These are phyloP conservation scores for Aleiodes leptofemur DNA, from an alignment of 2,888 invertebrate genomes.

Conservation along the genomic window DNA sequence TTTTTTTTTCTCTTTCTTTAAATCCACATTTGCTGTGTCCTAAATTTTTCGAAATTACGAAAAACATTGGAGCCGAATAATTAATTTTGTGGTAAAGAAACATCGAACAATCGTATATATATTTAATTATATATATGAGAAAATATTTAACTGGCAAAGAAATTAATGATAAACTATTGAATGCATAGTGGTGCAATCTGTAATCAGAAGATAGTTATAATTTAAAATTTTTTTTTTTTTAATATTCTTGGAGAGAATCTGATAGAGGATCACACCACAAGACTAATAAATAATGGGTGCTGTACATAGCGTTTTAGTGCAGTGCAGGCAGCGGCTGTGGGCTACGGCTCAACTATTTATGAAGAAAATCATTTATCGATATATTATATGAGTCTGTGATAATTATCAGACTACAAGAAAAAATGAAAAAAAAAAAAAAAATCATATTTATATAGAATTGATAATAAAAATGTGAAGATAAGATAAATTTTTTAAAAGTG, in stretches of 20 bases:
- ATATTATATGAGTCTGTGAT: constrained; percentile 11
- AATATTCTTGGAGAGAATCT: constrained; percentile 31
- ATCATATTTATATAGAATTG: constrained; percentile 17
- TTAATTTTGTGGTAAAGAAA: constrained; percentile 61
- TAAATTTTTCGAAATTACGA: constrained; percentile 31
- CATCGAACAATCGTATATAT: constrained; percentile 69
- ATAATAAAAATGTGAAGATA: constrained; percentile 18
- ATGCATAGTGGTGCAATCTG: constrained; percentile 67
- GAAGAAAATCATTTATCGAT: constrained; percentile 41
- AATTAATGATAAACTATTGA: constrained; percentile 62
- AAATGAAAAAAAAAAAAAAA: neutral
- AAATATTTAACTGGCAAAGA: constrained; percentile 62
- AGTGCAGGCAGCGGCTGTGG: constrained; percentile 74
- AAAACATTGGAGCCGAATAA: constrained; percentile 68
- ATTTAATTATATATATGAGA: constrained; percentile 53
- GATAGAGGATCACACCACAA: constrained; percentile 67
- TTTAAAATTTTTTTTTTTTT: no score
- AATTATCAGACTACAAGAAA: no score
- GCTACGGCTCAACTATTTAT: constrained; percentile 72
- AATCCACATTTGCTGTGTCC: neutral
- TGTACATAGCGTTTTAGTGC: constrained; percentile 73
- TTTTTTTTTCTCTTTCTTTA: constrained; percentile 8
- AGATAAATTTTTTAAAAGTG: constrained; percentile 51
- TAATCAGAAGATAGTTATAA: constrained; percentile 51
- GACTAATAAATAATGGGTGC: constrained; percentile 70